A percentile compares a stretch with the other conserved stretches of the same genome.
Evolutionary conservation across 2,888 invertebrate species (phyloP).

Genomic region (Trachelus iudaicus): DNA sequence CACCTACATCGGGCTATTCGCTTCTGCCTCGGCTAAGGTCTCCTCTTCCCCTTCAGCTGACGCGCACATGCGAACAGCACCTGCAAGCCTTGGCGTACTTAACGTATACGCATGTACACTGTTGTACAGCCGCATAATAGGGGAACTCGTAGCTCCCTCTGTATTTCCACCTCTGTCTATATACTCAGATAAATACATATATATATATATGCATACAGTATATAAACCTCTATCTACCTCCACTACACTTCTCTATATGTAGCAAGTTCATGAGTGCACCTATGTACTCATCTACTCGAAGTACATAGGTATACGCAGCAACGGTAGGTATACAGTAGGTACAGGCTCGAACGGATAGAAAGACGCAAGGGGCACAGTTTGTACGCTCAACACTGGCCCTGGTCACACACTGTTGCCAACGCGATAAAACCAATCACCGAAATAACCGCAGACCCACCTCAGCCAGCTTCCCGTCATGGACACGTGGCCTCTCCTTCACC

Average conservation of each 20-base stretch:
- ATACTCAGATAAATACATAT: neutral
- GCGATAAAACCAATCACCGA: constrained; percentile 64
- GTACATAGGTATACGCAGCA: neutral
- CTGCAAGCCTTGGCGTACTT: neutral
- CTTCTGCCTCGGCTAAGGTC: constrained; percentile 22
- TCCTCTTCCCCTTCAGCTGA: constrained; percentile 27
- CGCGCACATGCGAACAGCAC: constrained; percentile 22
- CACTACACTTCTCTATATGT: neutral
- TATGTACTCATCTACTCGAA: neutral
- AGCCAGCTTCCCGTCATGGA: constrained; percentile 54
- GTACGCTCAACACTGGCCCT: constrained; percentile 27
- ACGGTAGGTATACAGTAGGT: neutral
- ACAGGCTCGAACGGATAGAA: neutral
- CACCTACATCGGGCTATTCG: constrained; percentile 39
- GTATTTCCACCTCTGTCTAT: neutral
- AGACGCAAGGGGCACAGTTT: neutral
- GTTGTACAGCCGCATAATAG: constrained; percentile 1
- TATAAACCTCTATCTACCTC: neutral
- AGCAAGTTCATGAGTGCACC: neutral
- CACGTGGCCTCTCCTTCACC: constrained; percentile 44
- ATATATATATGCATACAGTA: neutral
- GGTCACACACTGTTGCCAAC: constrained; percentile 59
- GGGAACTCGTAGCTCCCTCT: neutral
- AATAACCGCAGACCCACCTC: constrained; percentile 61
- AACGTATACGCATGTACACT: constrained; percentile 21